Base-by-base conservation (phyloP, 37 sponge, comb jelly and placozoan species). In the Chondrilla cf. caribensis region DNA sequence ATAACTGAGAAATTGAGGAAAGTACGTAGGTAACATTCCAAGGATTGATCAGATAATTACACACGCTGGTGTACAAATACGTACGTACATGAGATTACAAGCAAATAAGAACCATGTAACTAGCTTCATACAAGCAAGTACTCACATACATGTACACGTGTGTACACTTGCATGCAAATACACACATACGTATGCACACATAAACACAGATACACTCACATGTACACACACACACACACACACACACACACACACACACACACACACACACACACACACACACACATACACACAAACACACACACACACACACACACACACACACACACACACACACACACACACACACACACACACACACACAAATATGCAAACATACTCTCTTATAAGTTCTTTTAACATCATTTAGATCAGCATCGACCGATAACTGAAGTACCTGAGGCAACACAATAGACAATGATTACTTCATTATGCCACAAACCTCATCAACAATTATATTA, bases 321-420 rank as follows among this genome's bases (percentile, higher is more conserved):
- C 38, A 28, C 58, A 31, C 31, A 40, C 21, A 70, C 54, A 39
- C 54, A 82, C 47, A 54, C 58, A 32, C 38, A 28, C 32, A 36
- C 38, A 81, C 81, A 81, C 81, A 81, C 64, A 59, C 66, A 81
- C 64, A 62, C 44, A 62, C 64, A 60, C 39, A 33, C 59, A 79
- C 41, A 36, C 38, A 28, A 25, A 38, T 18, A 26, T 2, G 33
- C 29, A 7, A 2, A 42, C 38, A 39, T 54, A 95, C 95, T 80
- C 85, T 95, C 81, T 93, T 82, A 82, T 96, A 98, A 6, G 86
- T 80, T 78, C 91, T 98, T 81, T 91, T 85, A 36, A 96, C 60
- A 60, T 92, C 84, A 25, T 86, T 86, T 1, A 82, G 80, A 57
- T 86, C 80, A 11, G 91, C 87, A 14, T 90, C 94, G 18, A 88